Conservation (phyloP, 2,113 vertebrate species). For the Hyaena hyaena region DNA sequence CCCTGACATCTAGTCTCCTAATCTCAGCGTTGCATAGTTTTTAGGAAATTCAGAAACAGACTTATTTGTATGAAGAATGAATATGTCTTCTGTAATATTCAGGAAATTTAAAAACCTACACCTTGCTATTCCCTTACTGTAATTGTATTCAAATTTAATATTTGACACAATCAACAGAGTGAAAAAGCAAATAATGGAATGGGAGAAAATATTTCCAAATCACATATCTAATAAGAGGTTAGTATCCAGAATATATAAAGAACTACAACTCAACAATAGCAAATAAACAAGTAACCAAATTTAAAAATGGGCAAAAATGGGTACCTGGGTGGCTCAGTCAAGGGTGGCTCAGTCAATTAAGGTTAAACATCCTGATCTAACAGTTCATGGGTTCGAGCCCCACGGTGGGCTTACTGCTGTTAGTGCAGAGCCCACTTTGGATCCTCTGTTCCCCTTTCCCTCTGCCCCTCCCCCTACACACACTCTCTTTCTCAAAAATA, state of each 20-base stretch:
- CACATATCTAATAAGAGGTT: neutral
- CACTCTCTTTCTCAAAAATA: too few species aligned
- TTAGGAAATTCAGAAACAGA: neutral
- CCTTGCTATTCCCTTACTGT: neutral
- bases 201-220: slow-evolving; percentile 10
- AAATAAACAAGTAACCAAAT: neutral
- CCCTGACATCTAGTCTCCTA: neutral
- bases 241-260: neutral
- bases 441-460: too few species aligned
- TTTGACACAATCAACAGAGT: neutral
- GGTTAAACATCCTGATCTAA: too few species aligned
- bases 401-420: too few species aligned
- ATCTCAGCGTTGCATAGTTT: neutral
- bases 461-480: too few species aligned
- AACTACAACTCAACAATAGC: neutral
- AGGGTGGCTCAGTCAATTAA: too few species aligned
- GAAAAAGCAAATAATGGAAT: neutral
- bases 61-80: neutral
- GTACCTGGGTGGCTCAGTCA: too few species aligned
- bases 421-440: too few species aligned
- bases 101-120: neutral
- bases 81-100: neutral
- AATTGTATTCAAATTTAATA: neutral
- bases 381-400: too few species aligned
- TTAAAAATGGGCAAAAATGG: neutral